Conservation (phyloP, 2,113 vertebrate genomes). For the Microtus richardsoni region DNA sequence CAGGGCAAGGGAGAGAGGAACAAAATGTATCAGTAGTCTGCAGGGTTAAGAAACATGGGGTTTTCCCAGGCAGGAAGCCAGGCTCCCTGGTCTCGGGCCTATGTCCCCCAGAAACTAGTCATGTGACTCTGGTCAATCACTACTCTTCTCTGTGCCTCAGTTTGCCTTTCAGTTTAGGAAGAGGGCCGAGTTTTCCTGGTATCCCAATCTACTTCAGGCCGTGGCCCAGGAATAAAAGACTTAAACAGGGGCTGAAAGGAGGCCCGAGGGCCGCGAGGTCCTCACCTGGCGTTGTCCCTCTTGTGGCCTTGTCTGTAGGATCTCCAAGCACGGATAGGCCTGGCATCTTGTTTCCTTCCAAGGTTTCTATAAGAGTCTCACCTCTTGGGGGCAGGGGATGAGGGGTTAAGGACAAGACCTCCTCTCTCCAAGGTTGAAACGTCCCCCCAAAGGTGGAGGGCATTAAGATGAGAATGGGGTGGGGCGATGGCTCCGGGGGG, state of each 20-base stretch:
- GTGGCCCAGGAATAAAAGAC: not conserved
- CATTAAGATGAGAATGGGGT: not conserved
- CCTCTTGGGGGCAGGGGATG: not conserved
- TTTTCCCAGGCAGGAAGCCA: not conserved
- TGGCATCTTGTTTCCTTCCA: conserved; percentile 59
- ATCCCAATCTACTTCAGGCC: conserved; percentile 13
- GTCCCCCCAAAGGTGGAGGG: conserved; percentile 34
- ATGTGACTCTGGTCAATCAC: not conserved
- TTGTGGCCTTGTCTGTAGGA: conserved; percentile 66
- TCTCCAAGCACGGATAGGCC: conserved; percentile 63
- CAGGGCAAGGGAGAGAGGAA: not conserved
- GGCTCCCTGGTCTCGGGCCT: not conserved
- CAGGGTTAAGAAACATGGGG: not conserved
- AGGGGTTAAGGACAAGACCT: conserved; percentile 40
- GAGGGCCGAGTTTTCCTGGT: not conserved
- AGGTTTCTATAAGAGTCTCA: conserved; percentile 31
- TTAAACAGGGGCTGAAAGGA: not conserved
- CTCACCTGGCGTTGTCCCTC: conserved; percentile 74
- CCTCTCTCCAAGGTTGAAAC: not conserved
- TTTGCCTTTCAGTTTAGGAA: conserved; percentile 60
- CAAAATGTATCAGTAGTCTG: not conserved
- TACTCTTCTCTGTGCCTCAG: conserved; percentile 35
- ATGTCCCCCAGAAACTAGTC: not conserved
- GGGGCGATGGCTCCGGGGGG: not conserved
- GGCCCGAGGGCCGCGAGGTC: conserved; percentile 25